Conservation (phyloP, 1,140 invertebrate species). For the Spodoptera frugiperda region DNA sequence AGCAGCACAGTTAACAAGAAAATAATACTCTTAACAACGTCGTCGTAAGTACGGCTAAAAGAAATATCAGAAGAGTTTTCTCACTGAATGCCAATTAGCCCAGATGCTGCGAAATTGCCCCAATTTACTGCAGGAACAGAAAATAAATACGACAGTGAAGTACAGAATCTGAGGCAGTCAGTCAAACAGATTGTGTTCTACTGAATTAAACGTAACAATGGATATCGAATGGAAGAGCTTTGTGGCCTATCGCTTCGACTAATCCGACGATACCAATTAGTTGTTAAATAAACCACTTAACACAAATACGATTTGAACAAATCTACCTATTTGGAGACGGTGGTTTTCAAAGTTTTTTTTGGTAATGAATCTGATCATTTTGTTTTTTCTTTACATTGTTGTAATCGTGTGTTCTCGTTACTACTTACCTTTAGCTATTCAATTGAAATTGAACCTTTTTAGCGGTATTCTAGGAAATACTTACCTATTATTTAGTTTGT, state of each 20-base stretch:
- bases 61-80: slow-evolving; percentile 23
- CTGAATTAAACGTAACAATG: slow-evolving; percentile 10
- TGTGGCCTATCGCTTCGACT: slow-evolving; percentile 57
- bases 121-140: slow-evolving; percentile 28
- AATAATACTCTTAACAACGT: neutral
- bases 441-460: too few relatives aligned
- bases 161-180: neutral
- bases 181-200: slow-evolving; percentile 11
- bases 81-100: slow-evolving; percentile 40
- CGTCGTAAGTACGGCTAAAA: neutral
- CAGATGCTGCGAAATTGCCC: slow-evolving; percentile 27
- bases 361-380: neutral
- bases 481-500: too few relatives aligned
- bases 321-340: slow-evolving; percentile 52
- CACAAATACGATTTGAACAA: slow-evolving; percentile 67
- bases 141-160: slow-evolving; percentile 22
- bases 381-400: too few relatives aligned
- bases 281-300: slow-evolving; percentile 76
- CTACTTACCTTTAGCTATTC: too few relatives aligned
- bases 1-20: neutral
- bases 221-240: slow-evolving; percentile 33
- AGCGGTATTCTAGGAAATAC: too few relatives aligned
- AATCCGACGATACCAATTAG: slow-evolving; percentile 75
- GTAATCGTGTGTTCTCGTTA: too few relatives aligned
- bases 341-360: slow-evolving; percentile 59